Percentiles rank a stretch among this genome's conserved stretches.
These are phyloP conservation scores for Ciconia maguari DNA, from an alignment of 2,113 vertebrate genomes.

Conservation along the genomic window DNA sequence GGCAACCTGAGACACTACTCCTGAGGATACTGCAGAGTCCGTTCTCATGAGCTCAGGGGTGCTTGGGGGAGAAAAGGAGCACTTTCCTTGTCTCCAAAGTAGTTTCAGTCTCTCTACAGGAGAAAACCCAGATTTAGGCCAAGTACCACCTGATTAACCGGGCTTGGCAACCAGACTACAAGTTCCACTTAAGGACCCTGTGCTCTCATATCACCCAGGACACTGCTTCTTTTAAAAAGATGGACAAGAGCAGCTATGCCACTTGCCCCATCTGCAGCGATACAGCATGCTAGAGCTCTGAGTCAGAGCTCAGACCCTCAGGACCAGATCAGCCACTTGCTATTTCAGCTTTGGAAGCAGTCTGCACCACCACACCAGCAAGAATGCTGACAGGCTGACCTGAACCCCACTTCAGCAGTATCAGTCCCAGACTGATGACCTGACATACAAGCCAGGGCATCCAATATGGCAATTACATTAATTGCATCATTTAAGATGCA, in stretches of 20 bases:
- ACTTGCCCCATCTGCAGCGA: not conserved
- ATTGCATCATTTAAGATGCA: not conserved
- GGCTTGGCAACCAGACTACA: not conserved
- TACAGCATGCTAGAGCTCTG: fast-evolving
- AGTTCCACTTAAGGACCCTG: not conserved
- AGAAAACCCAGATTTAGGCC: not conserved
- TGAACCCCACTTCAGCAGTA: not conserved
- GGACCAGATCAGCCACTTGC: not conserved
- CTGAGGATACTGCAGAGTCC: no score
- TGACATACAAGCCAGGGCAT: not conserved
- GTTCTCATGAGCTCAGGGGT: not conserved
- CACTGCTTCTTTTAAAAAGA: not conserved
- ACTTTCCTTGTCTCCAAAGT: not conserved
- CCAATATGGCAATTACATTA: not conserved
- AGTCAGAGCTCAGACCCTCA: not conserved
- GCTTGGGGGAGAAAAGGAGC: not conserved
- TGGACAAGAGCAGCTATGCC: not conserved
- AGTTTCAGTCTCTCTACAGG: not conserved
- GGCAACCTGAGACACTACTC: not conserved
- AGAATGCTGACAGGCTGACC: not conserved
- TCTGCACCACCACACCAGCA: fast-evolving
- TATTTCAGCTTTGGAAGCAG: not conserved
- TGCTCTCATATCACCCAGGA: not conserved
- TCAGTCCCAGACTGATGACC: not conserved
- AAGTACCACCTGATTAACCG: not conserved